Base-by-base conservation (phyloP, 2,888 invertebrate genomes). In the Ornithoptera priamus region DNA sequence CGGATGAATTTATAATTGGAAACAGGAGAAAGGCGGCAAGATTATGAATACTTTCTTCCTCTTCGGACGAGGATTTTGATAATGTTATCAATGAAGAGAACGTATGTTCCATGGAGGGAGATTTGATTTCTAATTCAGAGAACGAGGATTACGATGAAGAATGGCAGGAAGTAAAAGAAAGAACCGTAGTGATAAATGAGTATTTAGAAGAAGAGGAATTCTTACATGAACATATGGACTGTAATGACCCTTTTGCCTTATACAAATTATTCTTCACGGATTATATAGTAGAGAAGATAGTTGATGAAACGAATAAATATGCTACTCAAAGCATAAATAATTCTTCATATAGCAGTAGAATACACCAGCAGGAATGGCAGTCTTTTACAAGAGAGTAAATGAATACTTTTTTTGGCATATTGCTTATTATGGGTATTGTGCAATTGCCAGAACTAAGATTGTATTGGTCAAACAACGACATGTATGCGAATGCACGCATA, bases 401-500 rank as follows among this genome's bases (percentile, higher is more conserved):
- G 66, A 68, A 68, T 53, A 67, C 36, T 36, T 75, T 75, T 75
- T 59, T 75, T 60, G 74, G 72, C 6, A 68, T 74, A 36, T 66
- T 73, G 15, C 17, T 75, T 0, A 64, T 50, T 39, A 75, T 75
- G 73, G 73, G 73, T 46, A 15, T 75, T 18, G 42, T n/a, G 6
- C 71, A 65, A 66, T 62, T 71, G 0, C 73, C 75, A n/a, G 59
- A 71, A 56, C 58, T 73, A 10, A 71, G 69, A 30, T 65, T 67
- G 15, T 75, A 75, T 65, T 74, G 74, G 75, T 74, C 74, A 42
- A 76, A 75, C 24, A 77, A 75, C 10, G 36, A 46, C 39, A 69
- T 74, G 18, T 79, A 76, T 70, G 12, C 72, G 71, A 79, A 77
- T 62, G 69, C 75, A 65, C 72, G 70, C 59, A 76, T 77, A 58